These are phyloP conservation scores for Apotomis capreana DNA, from an alignment of 2,888 invertebrate genomes.

Conservation along the genomic window DNA sequence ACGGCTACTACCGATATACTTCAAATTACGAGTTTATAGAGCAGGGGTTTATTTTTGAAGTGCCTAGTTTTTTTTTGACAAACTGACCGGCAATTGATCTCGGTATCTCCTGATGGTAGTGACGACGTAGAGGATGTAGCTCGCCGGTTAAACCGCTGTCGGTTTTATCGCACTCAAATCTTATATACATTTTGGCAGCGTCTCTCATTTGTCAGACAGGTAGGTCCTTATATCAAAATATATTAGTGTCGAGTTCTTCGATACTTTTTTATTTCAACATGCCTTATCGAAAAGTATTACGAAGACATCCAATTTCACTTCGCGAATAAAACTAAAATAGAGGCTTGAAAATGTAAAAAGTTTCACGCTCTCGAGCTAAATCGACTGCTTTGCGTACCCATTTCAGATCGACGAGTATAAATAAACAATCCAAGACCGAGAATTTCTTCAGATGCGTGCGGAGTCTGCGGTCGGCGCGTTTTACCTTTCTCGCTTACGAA, in stretches of 20 bases:
- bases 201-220: no score
- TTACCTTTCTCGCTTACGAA: conserved; percentile 64
- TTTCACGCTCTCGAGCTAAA: conserved; percentile 13
- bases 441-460: conserved; percentile 44
- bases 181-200: neutral
- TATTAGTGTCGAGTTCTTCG: no score
- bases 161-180: neutral
- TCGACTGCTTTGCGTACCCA: conserved; percentile 21
- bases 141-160: no score
- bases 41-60: neutral
- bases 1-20: conserved; percentile 21
- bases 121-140: no score
- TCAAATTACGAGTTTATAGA: conserved; percentile 12
- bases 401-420: conserved; percentile 25
- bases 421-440: conserved; percentile 39
- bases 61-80: neutral
- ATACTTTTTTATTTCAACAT: no score
- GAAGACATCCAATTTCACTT: no score
- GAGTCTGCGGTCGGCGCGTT: conserved; percentile 69
- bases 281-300: no score
- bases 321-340: neutral
- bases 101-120: no score
- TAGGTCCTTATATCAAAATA: no score
- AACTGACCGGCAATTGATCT: no score
- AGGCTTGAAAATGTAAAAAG: conserved; percentile 12